phyloP scores from a whole-genome alignment of 2,113 vertebrate genomes.

The Oreochromis tanganicae region DNA sequence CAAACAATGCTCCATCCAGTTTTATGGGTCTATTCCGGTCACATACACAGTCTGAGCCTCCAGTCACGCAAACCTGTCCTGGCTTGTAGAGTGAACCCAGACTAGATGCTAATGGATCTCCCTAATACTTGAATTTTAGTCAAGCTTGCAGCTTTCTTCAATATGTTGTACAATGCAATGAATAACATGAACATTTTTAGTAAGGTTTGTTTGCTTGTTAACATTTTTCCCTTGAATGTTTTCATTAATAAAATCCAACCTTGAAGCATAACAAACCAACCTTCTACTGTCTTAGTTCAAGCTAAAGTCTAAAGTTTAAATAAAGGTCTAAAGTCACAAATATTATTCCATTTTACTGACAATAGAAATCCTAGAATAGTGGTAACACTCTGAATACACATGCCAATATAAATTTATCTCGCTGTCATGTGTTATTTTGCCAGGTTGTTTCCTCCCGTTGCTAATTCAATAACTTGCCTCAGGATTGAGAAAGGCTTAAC shows the following conservation, averaged over 20 bases:
- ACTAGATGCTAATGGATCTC: background rate
- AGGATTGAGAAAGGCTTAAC: background rate
- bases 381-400: background rate
- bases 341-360: background rate
- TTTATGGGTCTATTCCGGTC: slow-evolving; percentile 15
- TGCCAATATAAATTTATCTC: background rate
- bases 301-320: background rate
- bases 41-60: background rate
- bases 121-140: background rate
- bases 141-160: background rate
- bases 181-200: background rate
- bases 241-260: background rate
- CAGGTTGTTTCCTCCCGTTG: background rate
- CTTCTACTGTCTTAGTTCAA: background rate
- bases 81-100: background rate
- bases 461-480: background rate
- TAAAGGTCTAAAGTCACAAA: background rate
- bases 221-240: background rate
- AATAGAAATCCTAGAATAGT: background rate
- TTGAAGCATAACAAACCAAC: background rate
- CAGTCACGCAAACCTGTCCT: background rate
- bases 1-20: slow-evolving; percentile 12
- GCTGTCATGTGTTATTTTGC: background rate
- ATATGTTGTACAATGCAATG: background rate
- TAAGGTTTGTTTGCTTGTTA: background rate